Evolutionary conservation across 2,113 vertebrate species (phyloP), one percentile per base, ranked within the genome.

Genomic region (Peromyscus leucopus): DNA sequence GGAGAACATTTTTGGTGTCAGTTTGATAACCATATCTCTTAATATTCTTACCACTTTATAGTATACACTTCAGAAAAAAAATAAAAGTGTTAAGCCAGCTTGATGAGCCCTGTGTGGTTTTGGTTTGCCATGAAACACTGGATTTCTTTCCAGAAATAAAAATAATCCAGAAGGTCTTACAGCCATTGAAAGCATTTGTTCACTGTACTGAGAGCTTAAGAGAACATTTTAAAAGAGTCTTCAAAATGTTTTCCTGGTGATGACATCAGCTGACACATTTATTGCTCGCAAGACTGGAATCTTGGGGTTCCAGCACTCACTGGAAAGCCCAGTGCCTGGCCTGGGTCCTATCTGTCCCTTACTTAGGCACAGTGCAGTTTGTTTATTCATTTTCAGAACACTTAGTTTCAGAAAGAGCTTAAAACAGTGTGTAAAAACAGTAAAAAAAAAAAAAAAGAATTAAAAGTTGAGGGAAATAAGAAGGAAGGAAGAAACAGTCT

Each of bases 381-480:
- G 85, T 6, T 83, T 72, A 46, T 31, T 72, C 42, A 69, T 63
- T 24, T 67, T 65, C 71, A 74, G 36, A 86, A 65, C 4, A 69
- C 1, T 80, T 92, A 42, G 39, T 72, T 96, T 90, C 91, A 94
- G 57, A 48, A 89, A 89, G 48, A 57, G 65, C 63, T 93, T 84
- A 17, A 96, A 80, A 39, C 22, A 22, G 0, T 55, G 39, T 82
- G 33, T 42, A 94, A 92, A 48, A 90, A 31, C 88, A 19, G 24
- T 59, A 80, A 84, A 95, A 42, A 12, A 26, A 67, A n/a, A n/a
- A n/a, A 85, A 12, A 26, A 67, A 83, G 75, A 86, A 57, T 36
- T 21, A 92, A 89, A 79, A 48, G 46, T 9, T 39, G 88, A 91
- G 72, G 6, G 12, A 95, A 90, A 90, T 28, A 63, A 71, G 21